Percentiles rank a stretch among this genome's conserved stretches.
Evolutionary conservation across 2,888 invertebrate genomes (phyloP).

Genomic region (Harmothoe impar): DNA sequence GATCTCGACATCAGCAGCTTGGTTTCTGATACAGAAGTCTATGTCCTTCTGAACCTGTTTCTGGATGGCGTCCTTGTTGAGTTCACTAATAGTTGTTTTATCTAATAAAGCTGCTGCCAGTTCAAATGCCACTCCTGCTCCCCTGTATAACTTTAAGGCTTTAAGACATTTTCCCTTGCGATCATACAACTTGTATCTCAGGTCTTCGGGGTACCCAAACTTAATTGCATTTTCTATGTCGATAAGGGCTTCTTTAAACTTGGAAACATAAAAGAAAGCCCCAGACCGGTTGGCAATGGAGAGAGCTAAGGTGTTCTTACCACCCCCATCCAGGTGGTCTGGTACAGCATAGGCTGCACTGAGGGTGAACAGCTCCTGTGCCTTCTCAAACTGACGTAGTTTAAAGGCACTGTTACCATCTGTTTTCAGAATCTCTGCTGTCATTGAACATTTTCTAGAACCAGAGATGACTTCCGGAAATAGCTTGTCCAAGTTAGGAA

Average conservation of each 20-base stretch:
- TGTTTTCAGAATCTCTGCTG: constrained; percentile 86
- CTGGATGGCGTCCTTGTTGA: constrained; percentile 3
- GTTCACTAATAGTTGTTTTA: constrained; percentile 62
- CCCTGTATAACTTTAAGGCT: constrained; percentile 84
- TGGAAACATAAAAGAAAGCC: constrained; percentile 77
- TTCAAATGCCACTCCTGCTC: constrained; percentile 81
- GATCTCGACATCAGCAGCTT: not conserved
- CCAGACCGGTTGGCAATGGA: constrained; percentile 81
- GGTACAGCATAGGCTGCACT: constrained; percentile 65
- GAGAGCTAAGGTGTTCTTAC: constrained; percentile 72
- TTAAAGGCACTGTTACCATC: constrained; percentile 81
- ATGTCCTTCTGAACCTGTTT: constrained; percentile 16
- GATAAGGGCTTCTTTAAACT: constrained; percentile 75
- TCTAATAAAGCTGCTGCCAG: constrained; percentile 70
- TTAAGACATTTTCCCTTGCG: constrained; percentile 88
- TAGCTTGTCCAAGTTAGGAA: not conserved
- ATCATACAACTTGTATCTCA: constrained; percentile 87
- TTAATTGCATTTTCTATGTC: constrained; percentile 81
- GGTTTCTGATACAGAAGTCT: not conserved
- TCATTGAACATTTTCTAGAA: constrained; percentile 84
- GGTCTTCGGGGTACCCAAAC: constrained; percentile 87
- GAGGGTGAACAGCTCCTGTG: constrained; percentile 76
- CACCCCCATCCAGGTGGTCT: not conserved
- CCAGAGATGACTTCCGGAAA: not conserved
- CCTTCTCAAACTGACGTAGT: constrained; percentile 74